A percentile compares a stretch with the other conserved stretches of the same genome.
These are phyloP conservation scores for Lithophane ornitopus DNA, from an alignment of 2,888 invertebrate species.

Conservation along the genomic window DNA sequence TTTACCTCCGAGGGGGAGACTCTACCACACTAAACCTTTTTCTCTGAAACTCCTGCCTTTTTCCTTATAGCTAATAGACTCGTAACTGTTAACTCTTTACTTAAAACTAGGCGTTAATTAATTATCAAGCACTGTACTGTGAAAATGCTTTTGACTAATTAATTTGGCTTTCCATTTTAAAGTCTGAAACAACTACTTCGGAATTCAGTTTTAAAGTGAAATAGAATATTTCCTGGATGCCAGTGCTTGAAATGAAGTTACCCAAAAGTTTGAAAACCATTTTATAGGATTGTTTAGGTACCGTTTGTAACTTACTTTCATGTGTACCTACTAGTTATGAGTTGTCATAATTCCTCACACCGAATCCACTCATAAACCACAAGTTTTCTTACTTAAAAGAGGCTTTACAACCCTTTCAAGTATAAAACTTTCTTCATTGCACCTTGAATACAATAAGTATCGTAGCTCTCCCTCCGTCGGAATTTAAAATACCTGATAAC, in stretches of 20 bases:
- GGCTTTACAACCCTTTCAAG: constrained; percentile 46
- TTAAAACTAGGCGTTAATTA: constrained; percentile 62
- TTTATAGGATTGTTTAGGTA: background rate
- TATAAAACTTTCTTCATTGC: constrained; percentile 41
- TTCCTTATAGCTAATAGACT: constrained; percentile 59
- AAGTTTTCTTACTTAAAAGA: constrained; percentile 40
- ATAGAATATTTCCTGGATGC: background rate
- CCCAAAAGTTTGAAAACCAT: background rate
- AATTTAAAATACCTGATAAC: constrained; percentile 63
- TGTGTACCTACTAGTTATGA: background rate
- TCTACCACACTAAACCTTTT: constrained; percentile 34
- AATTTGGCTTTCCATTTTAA: constrained; percentile 39
- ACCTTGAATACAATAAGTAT: constrained; percentile 44
- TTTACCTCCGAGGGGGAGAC: constrained; percentile 56
- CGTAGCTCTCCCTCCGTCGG: constrained; percentile 29
- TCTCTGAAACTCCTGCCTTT: constrained; percentile 59
- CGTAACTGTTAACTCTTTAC: constrained; percentile 57
- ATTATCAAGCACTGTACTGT: constrained; percentile 44
- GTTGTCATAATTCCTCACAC: background rate
- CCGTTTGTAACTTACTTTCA: background rate
- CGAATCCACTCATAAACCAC: constrained; percentile 15
- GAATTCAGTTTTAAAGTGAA: constrained; percentile 12
- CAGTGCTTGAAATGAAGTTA: background rate
- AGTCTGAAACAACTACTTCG: constrained; percentile 26
- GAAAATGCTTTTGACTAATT: constrained; percentile 27